Base-by-base conservation (phyloP, 2,797 vertebrate genomes). In the Bufotes viridis region DNA sequence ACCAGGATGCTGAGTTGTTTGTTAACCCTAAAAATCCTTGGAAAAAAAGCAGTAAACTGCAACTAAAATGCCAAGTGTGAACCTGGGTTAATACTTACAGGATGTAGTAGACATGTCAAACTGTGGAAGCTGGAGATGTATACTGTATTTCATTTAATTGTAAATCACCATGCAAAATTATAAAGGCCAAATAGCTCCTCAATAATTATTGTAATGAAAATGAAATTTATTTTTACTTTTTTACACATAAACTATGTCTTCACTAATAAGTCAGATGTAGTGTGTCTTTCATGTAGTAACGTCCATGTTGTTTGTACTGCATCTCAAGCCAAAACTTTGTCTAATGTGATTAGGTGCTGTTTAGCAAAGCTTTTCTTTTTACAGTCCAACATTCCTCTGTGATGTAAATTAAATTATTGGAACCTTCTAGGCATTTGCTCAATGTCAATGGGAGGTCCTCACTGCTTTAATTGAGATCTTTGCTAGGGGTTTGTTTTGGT, bases 361-460 rank as follows among this genome's bases (percentile, higher is more conserved):
- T 93, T 92, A 90, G 92, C 90, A 91, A 90, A 72, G 90, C 91
- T 91, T 81, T 92, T 92, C 20, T 93, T 26, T 58, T n/a, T 91
- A 90, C 9, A 7, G 90, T 92, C 92, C 91, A 91, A 93, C 90
- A 89, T 92, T 91, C 90, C 90, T 90, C 91, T 92, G 90, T 90
- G 90, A 92, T 92, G 92, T 90, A 93, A 94, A 93, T 93, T 93
- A 90, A 91, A 93, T 94, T 94, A 93, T 88, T 90, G 87, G 89
- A 90, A 92, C 91, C 92, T 92, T 90, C 91, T 90, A 80, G 85
- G 89, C 88, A 74, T 90, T 92, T 90, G 90, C 91, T 91, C 91
- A 90, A 87, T 84, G 90, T 87, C 92, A 85, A 89, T 26, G 91
- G 92, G 93, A 90, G 93, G 93, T 93, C 92, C 84, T 90, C 84